Conservation (phyloP, 1,140 invertebrate genomes). For the Matsumurasca onukii region DNA sequence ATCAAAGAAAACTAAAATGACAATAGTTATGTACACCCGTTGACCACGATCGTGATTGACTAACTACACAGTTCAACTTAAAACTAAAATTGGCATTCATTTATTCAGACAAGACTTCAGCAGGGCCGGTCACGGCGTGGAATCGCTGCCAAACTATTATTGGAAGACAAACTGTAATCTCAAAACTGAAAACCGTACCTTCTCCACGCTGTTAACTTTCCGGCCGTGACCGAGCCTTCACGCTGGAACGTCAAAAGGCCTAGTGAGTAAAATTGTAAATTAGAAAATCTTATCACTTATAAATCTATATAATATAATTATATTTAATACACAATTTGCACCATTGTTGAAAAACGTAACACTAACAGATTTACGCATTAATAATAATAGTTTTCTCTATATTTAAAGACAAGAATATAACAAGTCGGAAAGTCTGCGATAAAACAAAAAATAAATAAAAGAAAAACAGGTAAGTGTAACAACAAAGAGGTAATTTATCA, state of each 20-base stretch:
- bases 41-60: too few relatives aligned
- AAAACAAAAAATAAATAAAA: slow-evolving; percentile 18
- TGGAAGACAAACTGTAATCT: slow-evolving; percentile 28
- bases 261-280: slow-evolving; percentile 25
- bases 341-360: slow-evolving; percentile 30
- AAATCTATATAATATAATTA: slow-evolving; percentile 26
- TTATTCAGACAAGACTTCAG: slow-evolving; percentile 20
- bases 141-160: slow-evolving; percentile 8
- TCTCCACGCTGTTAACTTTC: neutral
- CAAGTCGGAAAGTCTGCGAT: slow-evolving; percentile 9
- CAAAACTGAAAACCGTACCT: slow-evolving; percentile 15
- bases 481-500: slow-evolving; percentile 19
- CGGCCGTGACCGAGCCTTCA: neutral
- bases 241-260: slow-evolving; percentile 15
- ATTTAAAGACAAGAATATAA: neutral
- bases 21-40: slow-evolving; percentile 24
- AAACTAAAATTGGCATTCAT: slow-evolving; percentile 30
- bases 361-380: slow-evolving; percentile 22
- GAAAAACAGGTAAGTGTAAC: slow-evolving; percentile 11
- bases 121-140: neutral
- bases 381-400: slow-evolving; percentile 15
- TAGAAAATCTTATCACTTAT: slow-evolving; percentile 29
- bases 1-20: slow-evolving; percentile 11
- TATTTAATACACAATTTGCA: slow-evolving; percentile 31
- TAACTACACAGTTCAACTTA: slow-evolving; percentile 23